A percentile compares a stretch with the other conserved stretches of the same genome.
phyloP scores from a whole-genome alignment of 2,113 vertebrate species.

The Grammatotria lemairii region DNA sequence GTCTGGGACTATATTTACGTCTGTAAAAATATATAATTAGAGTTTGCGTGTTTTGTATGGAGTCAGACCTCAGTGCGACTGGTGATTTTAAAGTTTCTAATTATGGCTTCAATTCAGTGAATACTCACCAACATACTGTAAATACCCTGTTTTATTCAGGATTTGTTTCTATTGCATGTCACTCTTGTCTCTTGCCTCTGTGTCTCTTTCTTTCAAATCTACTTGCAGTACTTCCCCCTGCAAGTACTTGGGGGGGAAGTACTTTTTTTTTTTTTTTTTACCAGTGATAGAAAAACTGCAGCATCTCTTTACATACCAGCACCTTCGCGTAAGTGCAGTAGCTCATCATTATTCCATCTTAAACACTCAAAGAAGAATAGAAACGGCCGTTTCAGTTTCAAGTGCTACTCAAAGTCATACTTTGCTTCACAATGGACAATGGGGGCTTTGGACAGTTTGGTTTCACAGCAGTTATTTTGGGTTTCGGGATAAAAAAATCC shows the following conservation, averaged over 20 bases:
- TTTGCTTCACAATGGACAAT: neutral
- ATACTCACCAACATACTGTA: neutral
- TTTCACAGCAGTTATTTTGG: neutral
- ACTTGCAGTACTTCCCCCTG: too few relatives aligned
- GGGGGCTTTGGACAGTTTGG: neutral
- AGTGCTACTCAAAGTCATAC: neutral
- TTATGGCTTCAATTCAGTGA: neutral
- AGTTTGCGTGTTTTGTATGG: neutral
- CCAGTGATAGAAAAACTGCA: neutral
- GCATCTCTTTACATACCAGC: constrained; percentile 2
- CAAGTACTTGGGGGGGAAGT: too few relatives aligned
- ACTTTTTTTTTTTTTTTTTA: neutral
- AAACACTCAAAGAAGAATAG: neutral
- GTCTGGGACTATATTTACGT: neutral
- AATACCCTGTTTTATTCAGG: neutral
- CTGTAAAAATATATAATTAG: neutral
- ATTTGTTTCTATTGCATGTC: neutral
- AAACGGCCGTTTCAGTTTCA: neutral
- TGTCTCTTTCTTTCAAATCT: neutral
- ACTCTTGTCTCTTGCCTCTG: neutral
- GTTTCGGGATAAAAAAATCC: neutral
- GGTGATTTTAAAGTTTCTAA: neutral
- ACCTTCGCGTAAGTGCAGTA: neutral
- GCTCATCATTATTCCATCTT: neutral
- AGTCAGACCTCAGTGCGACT: neutral